Evolutionary conservation across 2,888 invertebrate species (phyloP), one percentile per base, ranked within the genome.

Genomic region (Chrysodeixis includens): DNA sequence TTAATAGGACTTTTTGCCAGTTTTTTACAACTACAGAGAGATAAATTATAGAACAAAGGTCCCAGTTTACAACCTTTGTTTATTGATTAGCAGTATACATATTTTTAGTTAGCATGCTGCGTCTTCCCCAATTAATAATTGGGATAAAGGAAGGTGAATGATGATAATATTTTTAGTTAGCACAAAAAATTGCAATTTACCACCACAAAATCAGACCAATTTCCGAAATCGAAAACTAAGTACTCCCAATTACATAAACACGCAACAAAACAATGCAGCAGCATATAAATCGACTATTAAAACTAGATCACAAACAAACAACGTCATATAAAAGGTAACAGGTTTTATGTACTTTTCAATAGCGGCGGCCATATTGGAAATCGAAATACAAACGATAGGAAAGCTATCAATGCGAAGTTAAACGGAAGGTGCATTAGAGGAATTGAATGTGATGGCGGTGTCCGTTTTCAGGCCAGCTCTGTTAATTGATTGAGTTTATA

Each of bases 371-470:
- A 66, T 70, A 67, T 68, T 52, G 61, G 22, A 61, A 74, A 71
- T 72, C 49, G 56, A 58, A 70, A 58, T 61, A 66, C 49, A 26
- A 59, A 53, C 62, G 40, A 18, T 59, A 65, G 46, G 30, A 62
- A 59, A 65, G 51, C 75, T 74, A 62, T 69, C 61, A 66, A 59
- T 65, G 54, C 35, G 56, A 53, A 66, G 61, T 64, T 55, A 71
- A 71, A 76, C 71, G 70, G 67, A 63, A 67, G 22, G 65, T 74
- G 72, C 81, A 79, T 73, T 80, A 78, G 69, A 69, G 52, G 66
- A 78, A 79, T 81, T 79, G 71, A 67, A 69, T 64, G 63, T 59
- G 63, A 56, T 62, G 22, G 57, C 35, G 20, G 64, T 72, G 66
- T 71, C 26, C 53, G 70, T 58, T 73, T 80, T 66, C 64, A 69